Evolutionary conservation across 2,113 vertebrate genomes (phyloP).

Genomic region (Rana temporaria): DNA sequence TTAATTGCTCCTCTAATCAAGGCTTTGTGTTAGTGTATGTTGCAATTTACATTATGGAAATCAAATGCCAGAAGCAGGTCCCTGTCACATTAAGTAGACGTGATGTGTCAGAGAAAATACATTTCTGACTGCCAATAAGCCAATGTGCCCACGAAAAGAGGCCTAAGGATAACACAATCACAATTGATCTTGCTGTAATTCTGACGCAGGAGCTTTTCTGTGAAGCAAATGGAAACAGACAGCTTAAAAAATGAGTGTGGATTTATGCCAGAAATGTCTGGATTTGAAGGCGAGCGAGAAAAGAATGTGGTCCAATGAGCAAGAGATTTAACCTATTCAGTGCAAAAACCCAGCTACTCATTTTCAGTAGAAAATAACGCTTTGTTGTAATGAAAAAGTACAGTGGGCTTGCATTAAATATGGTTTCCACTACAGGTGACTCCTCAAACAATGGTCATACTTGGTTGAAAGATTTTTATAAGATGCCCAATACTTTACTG

Average conservation of each 20-base stretch:
- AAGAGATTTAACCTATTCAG: conserved; percentile 14
- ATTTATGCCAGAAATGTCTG: conserved; percentile 39
- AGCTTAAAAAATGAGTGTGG: conserved; percentile 45
- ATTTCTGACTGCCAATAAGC: conserved; percentile 52
- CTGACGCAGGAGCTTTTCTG: conserved; percentile 40
- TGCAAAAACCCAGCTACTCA: background rate
- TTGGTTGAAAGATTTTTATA: no score
- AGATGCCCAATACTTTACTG: no score
- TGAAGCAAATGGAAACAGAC: conserved; percentile 44
- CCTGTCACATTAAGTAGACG: conserved; percentile 41
- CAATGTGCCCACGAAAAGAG: conserved; percentile 37
- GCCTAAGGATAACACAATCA: conserved; percentile 49
- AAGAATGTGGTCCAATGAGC: background rate
- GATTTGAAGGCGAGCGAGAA: conserved; percentile 15
- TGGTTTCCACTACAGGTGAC: no score
- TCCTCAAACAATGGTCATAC: no score
- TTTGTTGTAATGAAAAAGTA: no score
- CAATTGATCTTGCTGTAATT: conserved; percentile 51
- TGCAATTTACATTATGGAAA: conserved; percentile 46
- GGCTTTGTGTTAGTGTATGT: conserved; percentile 19
- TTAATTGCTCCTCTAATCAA: background rate
- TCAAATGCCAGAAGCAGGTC: conserved; percentile 32
- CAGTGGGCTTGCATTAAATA: no score
- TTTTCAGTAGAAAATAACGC: no score
- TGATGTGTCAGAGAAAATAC: conserved; percentile 42